Conservation (phyloP, 1,140 invertebrate species). For the Lepidotrigona ventralis region DNA sequence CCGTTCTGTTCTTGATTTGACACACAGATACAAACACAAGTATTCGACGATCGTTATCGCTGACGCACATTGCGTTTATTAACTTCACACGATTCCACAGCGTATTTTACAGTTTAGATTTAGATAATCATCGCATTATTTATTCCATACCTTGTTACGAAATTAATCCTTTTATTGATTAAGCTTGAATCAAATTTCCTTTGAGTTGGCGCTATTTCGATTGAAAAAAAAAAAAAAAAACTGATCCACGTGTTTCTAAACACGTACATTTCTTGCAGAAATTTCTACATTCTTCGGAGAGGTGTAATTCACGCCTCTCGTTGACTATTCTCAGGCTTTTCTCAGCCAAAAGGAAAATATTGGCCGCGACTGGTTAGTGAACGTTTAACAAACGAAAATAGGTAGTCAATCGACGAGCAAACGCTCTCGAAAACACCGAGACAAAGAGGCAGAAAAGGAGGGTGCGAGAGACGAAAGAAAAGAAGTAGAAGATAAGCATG, state of each 20-base stretch:
- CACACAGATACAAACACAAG: background rate
- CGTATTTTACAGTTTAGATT: constrained; percentile 7
- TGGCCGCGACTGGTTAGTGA: background rate
- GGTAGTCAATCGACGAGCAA: constrained; percentile 40
- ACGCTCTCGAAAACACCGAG: constrained; percentile 4
- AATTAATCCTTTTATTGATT: background rate
- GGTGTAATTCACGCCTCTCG: constrained; percentile 5
- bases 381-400: constrained; percentile 46
- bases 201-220: background rate
- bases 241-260: background rate
- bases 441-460: background rate
- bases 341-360: constrained; percentile 30
- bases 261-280: background rate
- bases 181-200: background rate
- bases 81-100: constrained; percentile 15
- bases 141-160: background rate
- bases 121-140: background rate
- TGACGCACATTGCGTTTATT: constrained; percentile 52
- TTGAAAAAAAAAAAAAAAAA: background rate
- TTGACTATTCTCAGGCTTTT: constrained; percentile 7
- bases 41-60: constrained; percentile 46
- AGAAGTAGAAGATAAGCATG: background rate
- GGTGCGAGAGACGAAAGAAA: constrained; percentile 2
- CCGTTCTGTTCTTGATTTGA: constrained; percentile 26
- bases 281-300: background rate